A percentile compares a stretch with the other conserved stretches of the same genome.
These are phyloP conservation scores for Sitta carolinensis DNA, from an alignment of 2,797 vertebrate species.

Conservation along the genomic window DNA sequence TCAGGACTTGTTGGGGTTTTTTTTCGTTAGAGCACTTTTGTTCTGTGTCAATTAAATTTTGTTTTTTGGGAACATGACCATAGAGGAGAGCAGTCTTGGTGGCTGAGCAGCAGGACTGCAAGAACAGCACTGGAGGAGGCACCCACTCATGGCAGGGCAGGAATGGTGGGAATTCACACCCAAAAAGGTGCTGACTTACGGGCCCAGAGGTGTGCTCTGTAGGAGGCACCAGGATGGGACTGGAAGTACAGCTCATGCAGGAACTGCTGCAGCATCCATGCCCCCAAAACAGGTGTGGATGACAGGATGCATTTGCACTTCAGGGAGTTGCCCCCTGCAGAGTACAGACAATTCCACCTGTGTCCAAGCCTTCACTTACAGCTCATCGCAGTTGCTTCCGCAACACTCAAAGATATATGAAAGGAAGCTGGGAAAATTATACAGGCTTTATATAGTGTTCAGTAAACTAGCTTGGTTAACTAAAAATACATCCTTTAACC, in stretches of 20 bases:
- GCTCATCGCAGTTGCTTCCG: not conserved
- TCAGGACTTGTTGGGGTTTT: not conserved
- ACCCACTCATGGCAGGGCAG: not conserved
- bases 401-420: rapidly evolving
- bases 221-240: not conserved
- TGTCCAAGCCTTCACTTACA: not conserved
- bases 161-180: not conserved
- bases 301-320: not conserved
- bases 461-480: not conserved
- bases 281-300: not conserved
- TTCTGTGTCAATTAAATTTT: not conserved
- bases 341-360: not conserved
- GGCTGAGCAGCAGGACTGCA: rapidly evolving
- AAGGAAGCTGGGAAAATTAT: not conserved
- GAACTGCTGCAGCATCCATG: not conserved
- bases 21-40: not conserved
- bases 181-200: not conserved
- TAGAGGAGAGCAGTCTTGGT: rapidly evolving
- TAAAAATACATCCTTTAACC: not conserved
- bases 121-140: not conserved
- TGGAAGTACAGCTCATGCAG: not conserved
- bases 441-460: not conserved
- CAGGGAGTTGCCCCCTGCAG: not conserved
- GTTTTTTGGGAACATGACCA: not conserved
- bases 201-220: rapidly evolving